Percentiles rank a stretch among this genome's conserved stretches.
Conservation (phyloP, 2,888 invertebrate species). For the Carpatolechia fugitivella region DNA sequence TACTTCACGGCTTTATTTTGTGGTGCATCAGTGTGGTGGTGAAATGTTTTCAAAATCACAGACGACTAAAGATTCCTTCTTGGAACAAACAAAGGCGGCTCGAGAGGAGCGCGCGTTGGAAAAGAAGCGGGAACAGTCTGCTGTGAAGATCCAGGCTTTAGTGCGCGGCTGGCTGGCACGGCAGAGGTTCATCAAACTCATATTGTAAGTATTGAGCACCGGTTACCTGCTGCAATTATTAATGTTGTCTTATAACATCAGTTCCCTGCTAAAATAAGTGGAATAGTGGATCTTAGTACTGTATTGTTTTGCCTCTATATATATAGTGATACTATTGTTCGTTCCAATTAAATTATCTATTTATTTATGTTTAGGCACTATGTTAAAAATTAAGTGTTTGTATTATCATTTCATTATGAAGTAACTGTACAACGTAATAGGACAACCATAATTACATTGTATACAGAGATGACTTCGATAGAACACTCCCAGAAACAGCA, state of each 20-base stretch:
- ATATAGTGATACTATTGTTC: no score
- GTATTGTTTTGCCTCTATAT: no score
- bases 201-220: constrained; percentile 81
- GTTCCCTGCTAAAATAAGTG: no score
- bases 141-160: constrained; percentile 85
- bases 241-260: not conserved
- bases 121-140: constrained; percentile 87
- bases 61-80: constrained; percentile 86
- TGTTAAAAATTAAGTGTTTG: no score
- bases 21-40: constrained; percentile 28
- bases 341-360: no score
- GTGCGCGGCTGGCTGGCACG: constrained; percentile 88
- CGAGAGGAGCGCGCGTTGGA: constrained; percentile 93
- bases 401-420: not conserved
- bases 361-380: no score
- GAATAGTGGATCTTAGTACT: no score
- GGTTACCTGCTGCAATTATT: not conserved
- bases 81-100: constrained; percentile 94
- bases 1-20: constrained; percentile 46
- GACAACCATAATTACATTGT: not conserved
- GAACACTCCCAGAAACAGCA: constrained; percentile 77
- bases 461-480: constrained; percentile 86
- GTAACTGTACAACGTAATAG: no score
- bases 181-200: constrained; percentile 78
- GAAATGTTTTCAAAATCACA: constrained; percentile 67